Evolutionary conservation across 2,888 invertebrate genomes (phyloP).

Genomic region (Allacma fusca): DNA sequence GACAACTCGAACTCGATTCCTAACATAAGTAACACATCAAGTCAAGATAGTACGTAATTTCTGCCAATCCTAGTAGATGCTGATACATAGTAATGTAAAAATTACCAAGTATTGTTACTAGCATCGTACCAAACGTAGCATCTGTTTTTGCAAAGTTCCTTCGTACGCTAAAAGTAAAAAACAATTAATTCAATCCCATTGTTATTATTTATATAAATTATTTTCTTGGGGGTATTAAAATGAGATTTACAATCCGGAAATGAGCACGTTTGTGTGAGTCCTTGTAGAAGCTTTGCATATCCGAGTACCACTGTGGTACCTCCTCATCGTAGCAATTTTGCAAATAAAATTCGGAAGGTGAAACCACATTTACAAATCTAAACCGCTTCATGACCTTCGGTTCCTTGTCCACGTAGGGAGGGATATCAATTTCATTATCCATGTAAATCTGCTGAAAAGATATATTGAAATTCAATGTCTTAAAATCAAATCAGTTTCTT

Average conservation of each 20-base stretch:
- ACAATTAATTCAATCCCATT: too few relatives aligned
- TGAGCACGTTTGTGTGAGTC: neutral
- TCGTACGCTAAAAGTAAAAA: neutral
- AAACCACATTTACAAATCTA: neutral
- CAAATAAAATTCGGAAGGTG: neutral
- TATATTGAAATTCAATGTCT: too few relatives aligned
- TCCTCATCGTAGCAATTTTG: neutral
- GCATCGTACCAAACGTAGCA: slow-evolving; percentile 1
- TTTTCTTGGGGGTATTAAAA: too few relatives aligned
- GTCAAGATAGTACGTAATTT: neutral
- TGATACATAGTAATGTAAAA: too few relatives aligned
- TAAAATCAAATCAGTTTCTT: too few relatives aligned
- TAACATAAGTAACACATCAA: neutral
- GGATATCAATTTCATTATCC: neutral
- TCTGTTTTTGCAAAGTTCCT: neutral
- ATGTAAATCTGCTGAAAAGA: neutral
- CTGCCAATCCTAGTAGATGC: too few relatives aligned
- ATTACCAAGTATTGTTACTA: neutral
- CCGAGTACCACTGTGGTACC: neutral
- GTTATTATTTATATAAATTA: too few relatives aligned
- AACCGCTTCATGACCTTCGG: neutral
- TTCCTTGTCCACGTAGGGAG: neutral
- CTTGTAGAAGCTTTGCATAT: neutral
- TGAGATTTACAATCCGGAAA: neutral
- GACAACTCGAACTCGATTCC: neutral